phyloP scores from a whole-genome alignment of 2,888 invertebrate species.

The Plebejus melissa region DNA sequence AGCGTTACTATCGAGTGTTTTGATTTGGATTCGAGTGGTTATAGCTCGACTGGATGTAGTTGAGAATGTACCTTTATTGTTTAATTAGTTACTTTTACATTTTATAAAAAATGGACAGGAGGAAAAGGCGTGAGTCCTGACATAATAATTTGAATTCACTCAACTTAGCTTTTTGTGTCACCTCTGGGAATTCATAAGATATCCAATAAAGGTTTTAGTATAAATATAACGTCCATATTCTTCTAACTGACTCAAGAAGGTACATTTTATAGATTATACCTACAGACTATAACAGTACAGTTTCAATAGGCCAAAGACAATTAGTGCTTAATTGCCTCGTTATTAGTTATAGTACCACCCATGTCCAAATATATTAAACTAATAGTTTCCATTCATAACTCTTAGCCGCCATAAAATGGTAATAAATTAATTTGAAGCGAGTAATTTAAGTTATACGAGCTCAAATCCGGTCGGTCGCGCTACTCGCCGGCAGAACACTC shows the following conservation, averaged over 20 bases:
- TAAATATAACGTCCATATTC: too few species aligned
- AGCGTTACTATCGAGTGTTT: slow-evolving; percentile 23
- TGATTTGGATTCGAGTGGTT: slow-evolving; percentile 24
- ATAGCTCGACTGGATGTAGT: neutral
- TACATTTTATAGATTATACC: neutral
- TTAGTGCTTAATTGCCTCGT: slow-evolving; percentile 1
- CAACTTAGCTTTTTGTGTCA: too few species aligned
- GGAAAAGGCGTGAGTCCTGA: too few species aligned
- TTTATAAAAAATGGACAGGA: too few species aligned
- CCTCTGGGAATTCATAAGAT: too few species aligned
- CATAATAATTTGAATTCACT: too few species aligned
- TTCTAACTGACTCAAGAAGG: neutral
- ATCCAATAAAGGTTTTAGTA: too few species aligned
- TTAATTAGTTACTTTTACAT: neutral
- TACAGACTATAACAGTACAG: neutral
- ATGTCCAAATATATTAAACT: slow-evolving; percentile 8
- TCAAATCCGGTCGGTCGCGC: slow-evolving; percentile 17
- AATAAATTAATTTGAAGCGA: slow-evolving; percentile 12
- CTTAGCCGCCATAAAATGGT: neutral
- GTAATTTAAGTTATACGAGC: slow-evolving; percentile 15
- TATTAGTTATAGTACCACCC: slow-evolving; percentile 7
- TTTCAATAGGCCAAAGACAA: neutral
- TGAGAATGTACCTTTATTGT: neutral
- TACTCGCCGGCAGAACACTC: slow-evolving; percentile 6
- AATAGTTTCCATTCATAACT: neutral